phyloP scores from a whole-genome alignment of 2,113 vertebrate genomes.

The Etheostoma spectabile region DNA sequence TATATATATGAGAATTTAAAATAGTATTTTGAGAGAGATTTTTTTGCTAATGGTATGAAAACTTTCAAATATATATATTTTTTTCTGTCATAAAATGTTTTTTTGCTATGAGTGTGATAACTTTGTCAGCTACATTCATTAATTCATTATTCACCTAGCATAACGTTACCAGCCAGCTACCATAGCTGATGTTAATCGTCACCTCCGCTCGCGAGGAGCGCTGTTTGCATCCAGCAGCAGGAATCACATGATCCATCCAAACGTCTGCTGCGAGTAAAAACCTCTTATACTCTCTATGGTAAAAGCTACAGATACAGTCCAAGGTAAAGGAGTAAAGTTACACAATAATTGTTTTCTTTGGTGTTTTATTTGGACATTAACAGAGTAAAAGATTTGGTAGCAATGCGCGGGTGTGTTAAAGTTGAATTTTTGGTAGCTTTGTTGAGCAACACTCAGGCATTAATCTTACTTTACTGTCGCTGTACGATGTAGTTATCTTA shows the following conservation, averaged over 20 bases:
- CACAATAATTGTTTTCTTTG: background rate
- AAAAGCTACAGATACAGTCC: slow-evolving; percentile 2
- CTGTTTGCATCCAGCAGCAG: background rate
- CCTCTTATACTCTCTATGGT: background rate
- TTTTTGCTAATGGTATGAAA: too few relatives aligned
- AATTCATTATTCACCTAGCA: background rate
- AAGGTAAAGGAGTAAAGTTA: background rate
- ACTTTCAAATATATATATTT: too few relatives aligned
- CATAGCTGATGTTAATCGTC: background rate
- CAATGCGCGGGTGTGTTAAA: background rate
- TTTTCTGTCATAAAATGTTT: too few relatives aligned
- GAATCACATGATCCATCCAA: slow-evolving; percentile 62
- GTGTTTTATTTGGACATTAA: background rate
- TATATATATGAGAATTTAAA: too few relatives aligned
- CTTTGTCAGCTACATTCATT: too few relatives aligned
- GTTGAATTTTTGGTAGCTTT: background rate
- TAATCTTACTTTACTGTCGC: background rate
- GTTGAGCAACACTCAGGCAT: background rate
- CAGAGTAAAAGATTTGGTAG: background rate
- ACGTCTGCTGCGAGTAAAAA: slow-evolving; percentile 14
- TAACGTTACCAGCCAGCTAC: background rate
- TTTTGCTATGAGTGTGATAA: too few relatives aligned
- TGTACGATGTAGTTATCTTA: slow-evolving; percentile 15
- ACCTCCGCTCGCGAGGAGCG: slow-evolving; percentile 11
- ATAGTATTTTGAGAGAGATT: too few relatives aligned